These are phyloP conservation scores for Rhabdomys pumilio DNA, from an alignment of 2,797 vertebrate genomes.

Conservation along the genomic window DNA sequence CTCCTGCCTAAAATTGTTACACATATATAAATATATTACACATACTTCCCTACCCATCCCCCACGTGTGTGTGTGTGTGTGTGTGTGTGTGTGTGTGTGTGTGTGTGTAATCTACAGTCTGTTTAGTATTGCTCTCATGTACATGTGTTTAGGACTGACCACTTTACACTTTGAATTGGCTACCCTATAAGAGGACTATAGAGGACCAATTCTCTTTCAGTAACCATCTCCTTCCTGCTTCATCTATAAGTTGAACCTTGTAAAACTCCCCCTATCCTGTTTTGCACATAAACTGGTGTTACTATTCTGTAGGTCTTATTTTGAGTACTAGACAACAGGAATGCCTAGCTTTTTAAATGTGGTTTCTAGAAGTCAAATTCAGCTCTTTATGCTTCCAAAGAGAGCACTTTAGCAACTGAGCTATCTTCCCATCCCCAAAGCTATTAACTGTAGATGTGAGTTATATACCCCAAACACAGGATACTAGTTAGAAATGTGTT, in stretches of 20 bases:
- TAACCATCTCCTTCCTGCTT: background rate
- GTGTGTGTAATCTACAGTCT: background rate
- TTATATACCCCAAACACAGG: background rate
- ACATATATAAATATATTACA: background rate
- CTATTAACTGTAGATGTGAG: conserved; percentile 6
- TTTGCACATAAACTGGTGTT: background rate
- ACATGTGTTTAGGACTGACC: background rate
- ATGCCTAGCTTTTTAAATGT: background rate
- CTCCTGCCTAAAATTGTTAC: background rate
- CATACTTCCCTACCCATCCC: background rate
- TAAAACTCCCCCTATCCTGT: background rate
- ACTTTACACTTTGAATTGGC: background rate
- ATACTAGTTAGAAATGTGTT: background rate
- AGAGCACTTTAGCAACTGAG: background rate
- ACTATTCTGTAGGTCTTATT: background rate
- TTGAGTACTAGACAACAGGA: background rate
- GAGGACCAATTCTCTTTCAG: background rate
- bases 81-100: too few species aligned
- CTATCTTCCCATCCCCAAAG: background rate
- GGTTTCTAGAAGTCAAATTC: background rate
- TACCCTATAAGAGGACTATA: background rate
- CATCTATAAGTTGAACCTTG: background rate
- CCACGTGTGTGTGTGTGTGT: background rate
- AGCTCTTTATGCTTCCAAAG: background rate
- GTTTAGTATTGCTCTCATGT: background rate